phyloP scores from a whole-genome alignment of 2,797 vertebrate species.

The Nannoperca australis region DNA sequence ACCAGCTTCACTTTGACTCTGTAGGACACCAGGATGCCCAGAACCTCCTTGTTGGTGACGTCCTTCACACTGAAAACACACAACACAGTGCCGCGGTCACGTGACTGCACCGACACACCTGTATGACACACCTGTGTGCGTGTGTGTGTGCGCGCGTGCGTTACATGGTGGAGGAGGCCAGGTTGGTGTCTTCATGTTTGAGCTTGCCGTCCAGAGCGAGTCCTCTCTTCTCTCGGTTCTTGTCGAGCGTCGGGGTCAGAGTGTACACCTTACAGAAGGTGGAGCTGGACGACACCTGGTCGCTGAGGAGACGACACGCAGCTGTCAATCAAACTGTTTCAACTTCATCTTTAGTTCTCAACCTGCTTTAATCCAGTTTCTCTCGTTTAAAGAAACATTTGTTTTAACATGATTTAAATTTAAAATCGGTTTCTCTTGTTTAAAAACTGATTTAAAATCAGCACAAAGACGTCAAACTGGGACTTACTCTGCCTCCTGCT shows the following conservation, averaged over 20 bases:
- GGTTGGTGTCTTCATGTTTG: slow-evolving; percentile 97
- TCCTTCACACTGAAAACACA: slow-evolving; percentile 90
- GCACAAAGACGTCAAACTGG: not conserved
- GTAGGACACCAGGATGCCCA: slow-evolving; percentile 98
- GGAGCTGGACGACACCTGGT: slow-evolving; percentile 95
- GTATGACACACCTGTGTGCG: slow-evolving; percentile 7
- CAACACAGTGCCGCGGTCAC: not conserved
- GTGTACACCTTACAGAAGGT: slow-evolving; percentile 99
- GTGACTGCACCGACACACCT: slow-evolving; percentile 20
- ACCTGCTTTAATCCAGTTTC: too few species aligned
- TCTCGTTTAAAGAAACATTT: too few species aligned
- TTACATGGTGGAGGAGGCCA: slow-evolving; percentile 92
- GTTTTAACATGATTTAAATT: too few species aligned
- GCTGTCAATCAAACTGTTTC: slow-evolving; percentile 36
- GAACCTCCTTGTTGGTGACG: slow-evolving; percentile 94
- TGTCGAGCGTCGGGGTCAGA: slow-evolving; percentile 94
- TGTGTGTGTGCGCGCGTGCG: not conserved
- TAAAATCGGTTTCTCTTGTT: too few species aligned
- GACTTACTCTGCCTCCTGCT: slow-evolving; percentile 95
- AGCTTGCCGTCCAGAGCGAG: slow-evolving; percentile 96
- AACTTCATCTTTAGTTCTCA: too few species aligned
- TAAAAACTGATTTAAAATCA: too few species aligned
- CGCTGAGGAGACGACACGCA: slow-evolving; percentile 79
- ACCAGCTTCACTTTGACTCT: slow-evolving; percentile 98
- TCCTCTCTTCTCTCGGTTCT: slow-evolving; percentile 96